phyloP scores from a whole-genome alignment of 2,888 invertebrate species.

The Lymantria dispar region DNA sequence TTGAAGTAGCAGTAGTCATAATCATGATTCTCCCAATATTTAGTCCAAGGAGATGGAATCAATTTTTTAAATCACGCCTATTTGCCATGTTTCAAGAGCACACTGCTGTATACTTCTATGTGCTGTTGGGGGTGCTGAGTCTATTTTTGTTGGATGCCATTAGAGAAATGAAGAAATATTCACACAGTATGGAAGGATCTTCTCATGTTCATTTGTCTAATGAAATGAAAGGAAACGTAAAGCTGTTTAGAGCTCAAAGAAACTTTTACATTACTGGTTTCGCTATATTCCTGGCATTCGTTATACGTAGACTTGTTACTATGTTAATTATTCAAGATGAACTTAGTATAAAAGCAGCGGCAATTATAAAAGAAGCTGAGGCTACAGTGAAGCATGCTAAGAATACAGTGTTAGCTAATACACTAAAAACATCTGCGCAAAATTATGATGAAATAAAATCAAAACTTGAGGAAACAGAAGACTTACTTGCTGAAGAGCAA shows the following conservation, averaged over 20 bases:
- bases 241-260: constrained; percentile 89
- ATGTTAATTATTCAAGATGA: constrained; percentile 85
- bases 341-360: constrained; percentile 83
- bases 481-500: constrained; percentile 45
- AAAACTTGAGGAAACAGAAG: constrained; percentile 41
- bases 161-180: constrained; percentile 88
- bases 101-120: constrained; percentile 86
- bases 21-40: constrained; percentile 87
- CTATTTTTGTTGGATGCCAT: constrained; percentile 87
- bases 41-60: constrained; percentile 89
- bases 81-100: constrained; percentile 84
- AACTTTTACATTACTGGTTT: constrained; percentile 92
- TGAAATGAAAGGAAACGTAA: constrained; percentile 86
- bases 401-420: constrained; percentile 47
- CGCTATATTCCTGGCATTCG: constrained; percentile 87
- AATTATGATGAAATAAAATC: constrained; percentile 40
- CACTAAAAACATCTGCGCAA: constrained; percentile 38
- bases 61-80: constrained; percentile 87
- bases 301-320: constrained; percentile 84
- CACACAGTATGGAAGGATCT: constrained; percentile 61
- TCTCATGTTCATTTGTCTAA: constrained; percentile 75
- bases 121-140: constrained; percentile 80
- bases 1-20: constrained; percentile 85
- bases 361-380: constrained; percentile 86
- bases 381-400: constrained; percentile 79